These are phyloP conservation scores for Grallaria varia DNA, from an alignment of 2,113 vertebrate genomes.

Conservation along the genomic window DNA sequence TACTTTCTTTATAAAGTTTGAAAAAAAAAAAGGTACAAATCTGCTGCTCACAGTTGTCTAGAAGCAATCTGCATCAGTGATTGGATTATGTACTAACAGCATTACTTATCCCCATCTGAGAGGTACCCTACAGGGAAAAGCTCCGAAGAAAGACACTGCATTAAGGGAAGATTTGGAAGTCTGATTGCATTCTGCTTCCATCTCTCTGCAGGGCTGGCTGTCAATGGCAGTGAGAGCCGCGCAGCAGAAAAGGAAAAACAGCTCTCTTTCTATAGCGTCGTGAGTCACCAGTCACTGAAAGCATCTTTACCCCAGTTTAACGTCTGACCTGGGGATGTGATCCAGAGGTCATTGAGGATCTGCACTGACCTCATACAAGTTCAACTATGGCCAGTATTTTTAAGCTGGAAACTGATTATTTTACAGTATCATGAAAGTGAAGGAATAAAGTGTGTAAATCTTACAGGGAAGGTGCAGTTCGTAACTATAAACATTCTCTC, in stretches of 20 bases:
- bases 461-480: not conserved
- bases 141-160: conserved; percentile 50
- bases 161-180: conserved; percentile 61
- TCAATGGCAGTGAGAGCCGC: not conserved
- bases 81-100: conserved; percentile 60
- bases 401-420: not conserved
- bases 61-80: conserved; percentile 61
- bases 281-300: conserved; percentile 36
- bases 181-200: conserved; percentile 64
- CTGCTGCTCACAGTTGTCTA: not conserved
- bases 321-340: not conserved
- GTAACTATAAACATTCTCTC: not conserved
- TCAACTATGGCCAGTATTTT: not conserved
- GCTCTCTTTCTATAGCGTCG: not conserved
- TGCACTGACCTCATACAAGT: not conserved
- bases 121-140: conserved; percentile 62
- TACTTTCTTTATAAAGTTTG: not conserved
- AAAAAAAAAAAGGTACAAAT: not conserved
- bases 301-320: conserved; percentile 11
- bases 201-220: conserved; percentile 55
- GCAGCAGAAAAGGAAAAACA: conserved; percentile 32
- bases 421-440: not conserved
- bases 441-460: not conserved
- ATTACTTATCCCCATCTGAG: conserved; percentile 64
- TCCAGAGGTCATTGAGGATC: not conserved